Percentiles rank a stretch among this genome's conserved stretches.
These are phyloP conservation scores for Leucoma salicis DNA, from an alignment of 2,888 invertebrate genomes.

Conservation along the genomic window DNA sequence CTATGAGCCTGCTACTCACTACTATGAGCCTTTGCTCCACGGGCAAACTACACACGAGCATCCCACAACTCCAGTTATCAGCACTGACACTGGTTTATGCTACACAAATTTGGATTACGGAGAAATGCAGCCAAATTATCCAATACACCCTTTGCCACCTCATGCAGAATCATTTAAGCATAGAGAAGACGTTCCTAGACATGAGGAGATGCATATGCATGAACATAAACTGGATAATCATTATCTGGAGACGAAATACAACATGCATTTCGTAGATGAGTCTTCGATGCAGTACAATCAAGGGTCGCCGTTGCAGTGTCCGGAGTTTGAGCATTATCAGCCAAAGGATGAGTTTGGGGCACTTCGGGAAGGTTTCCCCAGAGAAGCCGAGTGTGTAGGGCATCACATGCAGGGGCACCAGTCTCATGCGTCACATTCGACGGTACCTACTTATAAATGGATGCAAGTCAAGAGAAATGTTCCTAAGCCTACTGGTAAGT, in stretches of 20 bases:
- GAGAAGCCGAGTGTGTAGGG: slow-evolving; percentile 58
- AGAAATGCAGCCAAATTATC: slow-evolving; percentile 71
- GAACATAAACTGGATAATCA: slow-evolving; percentile 75
- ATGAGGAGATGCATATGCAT: slow-evolving; percentile 67
- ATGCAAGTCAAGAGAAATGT: slow-evolving; percentile 99
- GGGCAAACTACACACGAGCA: slow-evolving; percentile 70
- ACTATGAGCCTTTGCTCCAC: slow-evolving; percentile 75
- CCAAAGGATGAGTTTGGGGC: slow-evolving; percentile 84
- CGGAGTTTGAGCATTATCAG: slow-evolving; percentile 83
- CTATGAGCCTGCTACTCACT: slow-evolving; percentile 73
- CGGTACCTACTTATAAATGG: slow-evolving; percentile 97
- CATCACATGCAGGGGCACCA: slow-evolving; percentile 61
- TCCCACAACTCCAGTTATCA: slow-evolving; percentile 86
- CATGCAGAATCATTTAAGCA: slow-evolving; percentile 77
- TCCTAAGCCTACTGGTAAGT: slow-evolving; percentile 94
- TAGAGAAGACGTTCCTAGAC: slow-evolving; percentile 82
- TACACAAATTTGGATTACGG: slow-evolving; percentile 94
- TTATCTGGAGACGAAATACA: slow-evolving; percentile 78
- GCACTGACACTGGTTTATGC: slow-evolving; percentile 92
- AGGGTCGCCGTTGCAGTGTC: slow-evolving; percentile 75
- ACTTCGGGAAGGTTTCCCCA: slow-evolving; percentile 59
- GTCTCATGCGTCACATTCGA: slow-evolving; percentile 79
- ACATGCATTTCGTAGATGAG: slow-evolving; percentile 76
- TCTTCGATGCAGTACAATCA: slow-evolving; percentile 66
- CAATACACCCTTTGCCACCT: slow-evolving; percentile 79